Evolutionary conservation across 2,113 vertebrate species (phyloP), one percentile per base, ranked within the genome.

Genomic region (Arenaria interpres): DNA sequence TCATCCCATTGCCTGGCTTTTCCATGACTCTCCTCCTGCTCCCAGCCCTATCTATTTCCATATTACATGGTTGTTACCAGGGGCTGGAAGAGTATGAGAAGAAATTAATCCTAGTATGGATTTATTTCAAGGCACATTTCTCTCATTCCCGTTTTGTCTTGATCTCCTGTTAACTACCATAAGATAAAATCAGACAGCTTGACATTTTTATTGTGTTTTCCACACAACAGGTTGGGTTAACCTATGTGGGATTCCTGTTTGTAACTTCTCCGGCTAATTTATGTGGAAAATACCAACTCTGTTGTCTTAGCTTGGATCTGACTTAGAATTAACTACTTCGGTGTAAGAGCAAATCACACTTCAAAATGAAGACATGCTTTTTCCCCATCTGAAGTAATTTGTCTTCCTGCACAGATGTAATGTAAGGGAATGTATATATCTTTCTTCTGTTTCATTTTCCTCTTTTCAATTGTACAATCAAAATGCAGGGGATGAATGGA

Each of bases 91-190:
- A 82, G 6, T 53, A 81, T 1, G 2, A 53, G 64, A 81, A 89
- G 32, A 91, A 90, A 89, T 78, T 56, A 27, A 79, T 64, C 76
- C 88, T 72, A n/a, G 24, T 77, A 59, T 75, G 91, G 80, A 53
- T 89, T 92, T 89, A 56, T 94, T 89, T 95, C 69, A 79, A 81
- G 66, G 57, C 18, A 46, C 24, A 20, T 91, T 89, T 92, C 60
- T 85, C 35, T 75, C 80, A 68, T 81, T 89, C 51, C 11, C 35
- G 33, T 81, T 89, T 89, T 89, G 73, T 57, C 69, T 86, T 75
- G 48, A 75, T 81, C 43, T 68, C 83, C 64, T 92, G 60, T 85
- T 94, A 93, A 75, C 56, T 45, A 66, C 41, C 45, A 9, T 32
- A 48, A 81, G 80, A 94, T 68, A 92, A 86, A 86, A 95, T 82